Conservation (phyloP, 2,113 vertebrate genomes). For the Hippotragus niger region DNA sequence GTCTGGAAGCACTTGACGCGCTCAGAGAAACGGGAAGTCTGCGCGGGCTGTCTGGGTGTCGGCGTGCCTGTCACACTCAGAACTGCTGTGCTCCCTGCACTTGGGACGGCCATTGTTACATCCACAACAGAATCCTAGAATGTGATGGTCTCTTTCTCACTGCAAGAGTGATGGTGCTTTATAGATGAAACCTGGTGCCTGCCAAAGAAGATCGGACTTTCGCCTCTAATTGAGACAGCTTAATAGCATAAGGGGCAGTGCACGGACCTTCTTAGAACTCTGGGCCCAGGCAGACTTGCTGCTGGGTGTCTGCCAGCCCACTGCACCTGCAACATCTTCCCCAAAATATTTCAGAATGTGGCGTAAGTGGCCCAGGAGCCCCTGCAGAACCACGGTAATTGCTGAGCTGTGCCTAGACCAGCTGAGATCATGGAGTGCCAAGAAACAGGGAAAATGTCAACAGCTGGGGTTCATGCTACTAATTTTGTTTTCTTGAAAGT, state of each 20-base stretch:
- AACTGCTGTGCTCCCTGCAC: rapidly evolving
- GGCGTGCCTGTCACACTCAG: not conserved
- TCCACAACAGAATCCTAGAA: not conserved
- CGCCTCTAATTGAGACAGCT: conserved; percentile 61
- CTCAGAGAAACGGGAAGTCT: not conserved
- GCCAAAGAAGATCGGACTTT: conserved; percentile 58
- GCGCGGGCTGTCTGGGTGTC: not conserved
- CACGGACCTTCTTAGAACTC: conserved; percentile 66
- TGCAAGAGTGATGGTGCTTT: not conserved
- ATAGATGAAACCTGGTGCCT: conserved; percentile 7
- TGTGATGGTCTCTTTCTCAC: not conserved
- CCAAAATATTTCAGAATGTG: conserved; percentile 78
- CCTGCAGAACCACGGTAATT: conserved; percentile 70
- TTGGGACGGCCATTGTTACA: rapidly evolving
- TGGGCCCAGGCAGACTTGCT: conserved; percentile 51
- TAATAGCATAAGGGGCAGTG: conserved; percentile 29
- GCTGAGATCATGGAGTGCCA: conserved; percentile 64
- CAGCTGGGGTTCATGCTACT: conserved; percentile 70
- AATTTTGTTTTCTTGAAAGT: conserved; percentile 62
- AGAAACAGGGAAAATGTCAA: conserved; percentile 52
- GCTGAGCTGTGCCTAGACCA: conserved; percentile 68
- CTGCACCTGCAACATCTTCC: conserved; percentile 72
- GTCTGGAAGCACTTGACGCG: not conserved
- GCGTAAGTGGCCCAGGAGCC: conserved; percentile 69
- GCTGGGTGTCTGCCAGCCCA: conserved; percentile 67